Conservation (phyloP, 2,113 vertebrate species). For the Lepus timidus region DNA sequence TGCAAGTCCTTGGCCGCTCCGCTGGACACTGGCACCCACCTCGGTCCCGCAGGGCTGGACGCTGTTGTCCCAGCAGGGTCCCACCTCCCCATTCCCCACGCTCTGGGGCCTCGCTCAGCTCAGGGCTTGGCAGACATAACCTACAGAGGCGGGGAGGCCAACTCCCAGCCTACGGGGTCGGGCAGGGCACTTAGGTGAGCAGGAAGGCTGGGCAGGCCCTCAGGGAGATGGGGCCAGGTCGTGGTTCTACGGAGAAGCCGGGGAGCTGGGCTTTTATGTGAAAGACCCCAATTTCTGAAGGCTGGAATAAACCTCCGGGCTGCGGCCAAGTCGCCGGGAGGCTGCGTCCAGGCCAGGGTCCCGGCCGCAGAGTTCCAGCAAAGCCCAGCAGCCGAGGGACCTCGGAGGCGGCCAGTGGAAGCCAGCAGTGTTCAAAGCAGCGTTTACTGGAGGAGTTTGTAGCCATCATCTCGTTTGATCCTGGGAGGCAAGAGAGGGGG, state of each 20-base stretch:
- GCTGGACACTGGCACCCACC: background rate
- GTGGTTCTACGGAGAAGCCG: background rate
- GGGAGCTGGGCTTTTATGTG: background rate
- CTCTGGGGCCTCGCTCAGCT: background rate
- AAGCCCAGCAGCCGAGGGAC: background rate
- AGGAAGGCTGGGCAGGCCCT: background rate
- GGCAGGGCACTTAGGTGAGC: constrained; percentile 49
- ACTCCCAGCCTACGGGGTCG: background rate
- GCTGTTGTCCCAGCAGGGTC: background rate
- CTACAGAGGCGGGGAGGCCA: background rate
- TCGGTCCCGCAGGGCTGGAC: background rate
- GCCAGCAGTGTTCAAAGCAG: constrained; percentile 66
- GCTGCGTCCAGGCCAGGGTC: background rate
- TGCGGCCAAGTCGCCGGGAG: background rate
- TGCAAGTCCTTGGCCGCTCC: background rate
- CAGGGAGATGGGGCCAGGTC: background rate
- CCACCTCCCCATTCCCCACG: background rate
- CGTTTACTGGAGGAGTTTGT: constrained; percentile 79
- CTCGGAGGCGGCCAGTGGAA: background rate
- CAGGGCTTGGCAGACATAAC: background rate
- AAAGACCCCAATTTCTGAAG: background rate
- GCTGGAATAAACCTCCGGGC: background rate
- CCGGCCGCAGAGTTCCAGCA: background rate
- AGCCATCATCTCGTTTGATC: constrained; percentile 76
- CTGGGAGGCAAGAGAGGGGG: constrained; percentile 79